Percentiles rank a stretch among this genome's conserved stretches.
Evolutionary conservation across 1,140 invertebrate species (phyloP).

Genomic region (Trinorchestia longiramus): DNA sequence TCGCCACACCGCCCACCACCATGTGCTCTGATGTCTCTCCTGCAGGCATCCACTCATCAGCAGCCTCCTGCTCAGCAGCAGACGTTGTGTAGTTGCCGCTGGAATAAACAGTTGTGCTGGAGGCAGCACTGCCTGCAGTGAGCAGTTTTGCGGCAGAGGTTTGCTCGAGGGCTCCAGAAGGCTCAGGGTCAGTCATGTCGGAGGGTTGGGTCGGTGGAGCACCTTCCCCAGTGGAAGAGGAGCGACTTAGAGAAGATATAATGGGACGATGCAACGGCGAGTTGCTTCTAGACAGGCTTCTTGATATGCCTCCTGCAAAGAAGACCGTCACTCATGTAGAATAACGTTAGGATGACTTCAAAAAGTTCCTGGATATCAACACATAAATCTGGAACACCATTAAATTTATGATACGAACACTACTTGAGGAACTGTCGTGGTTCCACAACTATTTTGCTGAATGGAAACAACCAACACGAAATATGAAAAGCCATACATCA

Average conservation of each 20-base stretch:
- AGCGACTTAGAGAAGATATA: neutral
- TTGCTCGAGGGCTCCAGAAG: neutral
- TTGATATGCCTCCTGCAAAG: neutral
- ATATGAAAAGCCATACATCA: too few relatives aligned
- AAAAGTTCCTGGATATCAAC: neutral
- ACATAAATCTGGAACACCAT: too few relatives aligned
- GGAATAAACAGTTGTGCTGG: neutral
- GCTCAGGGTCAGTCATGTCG: neutral
- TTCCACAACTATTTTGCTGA: too few relatives aligned
- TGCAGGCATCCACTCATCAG: constrained; percentile 1
- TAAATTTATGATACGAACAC: too few relatives aligned
- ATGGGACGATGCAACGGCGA: neutral
- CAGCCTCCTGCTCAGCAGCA: neutral
- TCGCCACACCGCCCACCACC: neutral
- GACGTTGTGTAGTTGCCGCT: neutral
- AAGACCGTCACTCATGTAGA: neutral
- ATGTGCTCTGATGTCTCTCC: constrained; percentile 14
- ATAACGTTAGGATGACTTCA: neutral
- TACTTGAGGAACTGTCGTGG: too few relatives aligned
- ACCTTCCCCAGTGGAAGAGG: neutral
- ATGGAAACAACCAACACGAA: too few relatives aligned
- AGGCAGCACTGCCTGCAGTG: neutral
- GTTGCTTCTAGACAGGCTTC: neutral
- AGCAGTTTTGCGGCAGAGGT: neutral
- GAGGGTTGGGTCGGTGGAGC: neutral